Base-by-base conservation (phyloP, 2,888 invertebrate species). In the Coleophora flavipennella region DNA sequence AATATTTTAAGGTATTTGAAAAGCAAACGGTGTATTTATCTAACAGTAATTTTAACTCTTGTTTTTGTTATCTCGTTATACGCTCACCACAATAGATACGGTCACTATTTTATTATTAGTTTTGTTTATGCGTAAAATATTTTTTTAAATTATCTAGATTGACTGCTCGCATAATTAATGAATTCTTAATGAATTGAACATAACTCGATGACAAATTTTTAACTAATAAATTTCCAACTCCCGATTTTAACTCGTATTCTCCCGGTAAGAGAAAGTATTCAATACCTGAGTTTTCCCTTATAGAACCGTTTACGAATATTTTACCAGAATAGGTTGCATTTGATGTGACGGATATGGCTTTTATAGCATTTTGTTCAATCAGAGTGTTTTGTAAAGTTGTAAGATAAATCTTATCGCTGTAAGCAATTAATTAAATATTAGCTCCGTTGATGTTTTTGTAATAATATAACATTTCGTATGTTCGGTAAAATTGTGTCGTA, bases 21-120 rank as follows among this genome's bases (percentile, higher is more conserved):
- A 42, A 42, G 12, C 39, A 39, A 27, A 25, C 33, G 3, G 26
- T 29, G 25, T 33, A 42, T 8, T 33, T 31, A 33, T 36, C 14
- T 11, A 42, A 32, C 12, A 42, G 13, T 3, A 8, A 1, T 31
- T 33, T 12, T 27, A 38, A 14, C 8, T 29, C 10, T 9, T n/a
- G 29, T 29, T 29, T 29, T 29, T 29, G 29, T 6, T 9, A 3
- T 6, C 3, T 3, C 3, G 9, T 29, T 6, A 29, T 29, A 20
- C 20, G 6, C 10, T 29, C 8, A n/a, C 29, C 29, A 29, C 29
- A 29, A n/a, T 29, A 6, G 9, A 29, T 2, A 6, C 3, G 20
- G 4, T 29, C 8, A 4, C 3, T 4, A 2, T 2, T 1, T 29
- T 10, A 1, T 7, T 11, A 1, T 4, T 7, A 8, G 3, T 7